These are phyloP conservation scores for Blastobasis adustella DNA, from an alignment of 2,888 invertebrate genomes.

Conservation along the genomic window DNA sequence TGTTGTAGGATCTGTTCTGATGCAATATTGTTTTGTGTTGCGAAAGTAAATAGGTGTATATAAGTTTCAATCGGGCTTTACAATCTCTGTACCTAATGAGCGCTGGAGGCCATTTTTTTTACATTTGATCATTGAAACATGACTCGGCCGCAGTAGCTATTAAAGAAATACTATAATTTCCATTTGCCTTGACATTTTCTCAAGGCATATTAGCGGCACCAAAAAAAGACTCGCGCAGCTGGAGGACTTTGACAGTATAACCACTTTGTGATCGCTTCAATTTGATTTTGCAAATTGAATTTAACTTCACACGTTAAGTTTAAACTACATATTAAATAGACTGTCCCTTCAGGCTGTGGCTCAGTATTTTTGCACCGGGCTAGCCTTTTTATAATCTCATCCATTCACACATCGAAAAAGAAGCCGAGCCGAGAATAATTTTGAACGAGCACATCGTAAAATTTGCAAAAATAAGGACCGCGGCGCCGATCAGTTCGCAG, in stretches of 20 bases:
- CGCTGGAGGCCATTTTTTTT: neutral
- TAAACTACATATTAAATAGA: no score
- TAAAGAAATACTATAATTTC: slow-evolving; percentile 5
- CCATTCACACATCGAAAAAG: neutral
- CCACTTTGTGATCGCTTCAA: no score
- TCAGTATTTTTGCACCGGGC: no score
- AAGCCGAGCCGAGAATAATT: no score
- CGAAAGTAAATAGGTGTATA: neutral
- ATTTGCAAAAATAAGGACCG: no score
- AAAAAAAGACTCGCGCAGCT: neutral
- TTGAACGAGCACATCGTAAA: no score
- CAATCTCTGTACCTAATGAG: no score
- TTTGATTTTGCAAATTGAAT: no score
- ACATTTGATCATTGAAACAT: slow-evolving; percentile 7
- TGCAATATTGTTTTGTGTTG: neutral
- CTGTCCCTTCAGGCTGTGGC: no score
- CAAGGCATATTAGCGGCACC: neutral
- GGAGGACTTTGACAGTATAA: neutral
- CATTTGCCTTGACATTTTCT: slow-evolving; percentile 8
- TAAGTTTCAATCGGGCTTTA: no score
- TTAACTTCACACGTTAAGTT: no score
- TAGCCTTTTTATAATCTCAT: neutral
- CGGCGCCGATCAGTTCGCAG: neutral
- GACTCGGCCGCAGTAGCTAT: slow-evolving; percentile 2
- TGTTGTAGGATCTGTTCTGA: neutral